Conservation (phyloP, 2,888 invertebrate species). For the Gortyna flavago region DNA sequence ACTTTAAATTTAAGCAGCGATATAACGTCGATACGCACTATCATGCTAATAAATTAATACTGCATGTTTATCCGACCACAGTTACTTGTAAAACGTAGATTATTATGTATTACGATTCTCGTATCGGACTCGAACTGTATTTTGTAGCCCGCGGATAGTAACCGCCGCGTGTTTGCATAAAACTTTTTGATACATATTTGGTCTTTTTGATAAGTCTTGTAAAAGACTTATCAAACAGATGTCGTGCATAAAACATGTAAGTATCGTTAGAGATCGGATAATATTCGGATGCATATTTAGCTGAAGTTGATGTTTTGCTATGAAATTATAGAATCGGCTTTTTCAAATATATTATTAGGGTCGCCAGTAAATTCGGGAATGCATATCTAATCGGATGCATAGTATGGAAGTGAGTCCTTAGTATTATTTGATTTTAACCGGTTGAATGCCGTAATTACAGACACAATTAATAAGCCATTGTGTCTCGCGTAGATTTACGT, state of each 20-base stretch:
- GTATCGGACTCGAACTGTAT: background rate
- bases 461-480: too few species aligned
- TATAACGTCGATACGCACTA: constrained; percentile 57
- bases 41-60: constrained; percentile 52
- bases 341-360: background rate
- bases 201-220: background rate
- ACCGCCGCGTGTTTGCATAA: background rate
- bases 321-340: background rate
- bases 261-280: background rate
- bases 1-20: too few species aligned
- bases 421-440: background rate
- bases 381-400: background rate
- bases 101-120: too few species aligned
- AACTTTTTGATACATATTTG: background rate
- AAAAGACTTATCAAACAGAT: background rate
- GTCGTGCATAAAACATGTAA: background rate
- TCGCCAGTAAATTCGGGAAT: background rate
- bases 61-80: constrained; percentile 45
- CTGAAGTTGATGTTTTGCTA: background rate
- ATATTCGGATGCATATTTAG: background rate
- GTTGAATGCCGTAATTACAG: too few species aligned
- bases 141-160: background rate
- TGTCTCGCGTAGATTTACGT: too few species aligned
- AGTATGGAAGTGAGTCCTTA: background rate
- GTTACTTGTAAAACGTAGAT: constrained; percentile 10